phyloP scores from a whole-genome alignment of 2,888 invertebrate genomes.

The Nomada flava region DNA sequence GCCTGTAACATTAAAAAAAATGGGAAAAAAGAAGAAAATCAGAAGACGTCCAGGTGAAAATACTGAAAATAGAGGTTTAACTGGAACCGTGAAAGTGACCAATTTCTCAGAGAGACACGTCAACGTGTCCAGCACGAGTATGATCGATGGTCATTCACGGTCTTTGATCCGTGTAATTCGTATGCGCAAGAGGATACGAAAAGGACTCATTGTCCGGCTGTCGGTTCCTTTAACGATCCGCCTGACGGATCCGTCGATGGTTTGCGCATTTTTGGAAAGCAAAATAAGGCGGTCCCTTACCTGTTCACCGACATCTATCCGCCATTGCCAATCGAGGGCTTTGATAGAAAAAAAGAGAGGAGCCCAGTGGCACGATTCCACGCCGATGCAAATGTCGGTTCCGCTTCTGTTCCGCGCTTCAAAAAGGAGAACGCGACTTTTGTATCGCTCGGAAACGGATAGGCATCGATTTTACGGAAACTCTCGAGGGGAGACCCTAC shows the following conservation, averaged over 20 bases:
- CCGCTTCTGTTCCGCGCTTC: conserved; percentile 72
- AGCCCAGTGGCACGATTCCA: conserved; percentile 43
- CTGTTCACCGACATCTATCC: conserved; percentile 31
- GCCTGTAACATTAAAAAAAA: not conserved
- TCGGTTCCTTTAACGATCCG: conserved; percentile 72
- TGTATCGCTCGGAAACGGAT: conserved; percentile 39
- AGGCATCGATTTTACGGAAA: not conserved
- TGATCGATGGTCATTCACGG: conserved; percentile 83
- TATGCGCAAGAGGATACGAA: conserved; percentile 71
- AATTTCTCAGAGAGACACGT: conserved; percentile 23
- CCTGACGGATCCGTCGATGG: conserved; percentile 74
- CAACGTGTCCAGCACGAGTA: conserved; percentile 36
- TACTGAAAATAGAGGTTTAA: too few relatives aligned
- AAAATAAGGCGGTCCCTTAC: conserved; percentile 51
- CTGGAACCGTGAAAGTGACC: not conserved
- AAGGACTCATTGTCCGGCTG: conserved; percentile 72
- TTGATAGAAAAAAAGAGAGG: not conserved
- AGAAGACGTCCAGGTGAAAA: conserved; percentile 15
- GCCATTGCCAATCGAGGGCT: not conserved
- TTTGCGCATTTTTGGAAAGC: conserved; percentile 72
- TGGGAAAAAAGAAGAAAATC: not conserved
- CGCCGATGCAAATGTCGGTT: conserved; percentile 65
- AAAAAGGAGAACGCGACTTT: conserved; percentile 53
- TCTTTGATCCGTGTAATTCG: conserved; percentile 82
- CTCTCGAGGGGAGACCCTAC: conserved; percentile 2